phyloP scores from a whole-genome alignment of 2,113 vertebrate genomes.

The Butorides virescens region DNA sequence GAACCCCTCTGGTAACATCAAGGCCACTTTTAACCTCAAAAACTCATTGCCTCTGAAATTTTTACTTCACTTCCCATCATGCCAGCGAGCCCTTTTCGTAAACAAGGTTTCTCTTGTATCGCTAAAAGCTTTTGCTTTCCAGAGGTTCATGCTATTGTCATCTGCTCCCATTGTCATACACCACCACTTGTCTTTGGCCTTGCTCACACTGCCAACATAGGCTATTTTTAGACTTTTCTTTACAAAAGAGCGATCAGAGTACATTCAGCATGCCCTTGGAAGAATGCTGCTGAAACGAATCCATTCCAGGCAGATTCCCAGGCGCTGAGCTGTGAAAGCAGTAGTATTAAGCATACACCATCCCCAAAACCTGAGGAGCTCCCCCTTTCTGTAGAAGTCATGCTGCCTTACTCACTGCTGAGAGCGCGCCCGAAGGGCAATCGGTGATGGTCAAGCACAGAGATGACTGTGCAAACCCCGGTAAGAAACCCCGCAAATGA shows the following conservation, averaged over 20 bases:
- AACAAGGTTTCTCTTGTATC: neutral
- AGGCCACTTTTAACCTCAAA: neutral
- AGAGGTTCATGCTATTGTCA: neutral
- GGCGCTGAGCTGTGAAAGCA: neutral
- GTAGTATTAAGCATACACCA: neutral
- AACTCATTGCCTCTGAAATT: neutral
- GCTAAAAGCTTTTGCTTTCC: neutral
- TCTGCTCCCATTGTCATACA: neutral
- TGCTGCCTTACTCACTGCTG: neutral
- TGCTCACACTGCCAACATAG: neutral
- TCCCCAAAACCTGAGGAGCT: neutral
- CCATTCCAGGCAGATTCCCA: neutral
- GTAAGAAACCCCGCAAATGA: rapidly evolving
- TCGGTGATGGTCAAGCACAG: rapidly evolving
- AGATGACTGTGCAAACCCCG: neutral
- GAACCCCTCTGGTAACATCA: neutral
- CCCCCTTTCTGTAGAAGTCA: neutral
- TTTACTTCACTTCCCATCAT: neutral
- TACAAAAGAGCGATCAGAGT: neutral
- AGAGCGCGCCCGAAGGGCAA: neutral
- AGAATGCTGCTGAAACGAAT: neutral
- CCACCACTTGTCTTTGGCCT: neutral
- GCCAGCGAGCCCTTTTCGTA: neutral
- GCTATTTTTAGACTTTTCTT: neutral
- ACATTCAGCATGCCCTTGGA: neutral